phyloP scores from a whole-genome alignment of 2,888 invertebrate species.

The Leptopilina syphax region DNA sequence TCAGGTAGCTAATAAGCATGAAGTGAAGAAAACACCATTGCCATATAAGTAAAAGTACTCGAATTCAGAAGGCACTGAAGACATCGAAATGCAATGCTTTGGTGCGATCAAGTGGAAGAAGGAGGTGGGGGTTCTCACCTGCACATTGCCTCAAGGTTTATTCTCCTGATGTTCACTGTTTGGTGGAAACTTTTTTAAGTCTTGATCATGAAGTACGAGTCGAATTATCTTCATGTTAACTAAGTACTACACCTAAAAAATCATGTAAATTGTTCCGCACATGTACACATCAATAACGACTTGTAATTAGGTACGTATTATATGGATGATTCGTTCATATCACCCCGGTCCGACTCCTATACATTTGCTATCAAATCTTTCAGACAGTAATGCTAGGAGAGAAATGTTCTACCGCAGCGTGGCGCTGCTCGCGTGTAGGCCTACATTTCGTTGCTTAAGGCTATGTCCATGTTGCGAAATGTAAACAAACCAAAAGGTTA shows the following conservation, averaged over 20 bases:
- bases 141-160: constrained; percentile 29
- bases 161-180: constrained; percentile 22
- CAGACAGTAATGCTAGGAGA: too few species aligned
- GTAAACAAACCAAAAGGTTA: too few species aligned
- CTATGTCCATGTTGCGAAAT: too few species aligned
- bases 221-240: constrained; percentile 5
- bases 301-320: too few species aligned
- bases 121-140: constrained; percentile 17
- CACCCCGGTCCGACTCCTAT: too few species aligned
- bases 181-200: constrained; percentile 1
- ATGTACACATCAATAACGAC: too few species aligned
- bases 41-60: constrained; percentile 18
- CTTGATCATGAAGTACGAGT: background rate
- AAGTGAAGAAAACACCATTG: background rate
- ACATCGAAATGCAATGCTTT: constrained; percentile 20
- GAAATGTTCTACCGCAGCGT: too few species aligned
- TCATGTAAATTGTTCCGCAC: background rate
- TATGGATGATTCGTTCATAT: too few species aligned
- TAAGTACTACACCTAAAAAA: constrained; percentile 15
- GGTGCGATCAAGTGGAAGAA: background rate
- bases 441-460: too few species aligned
- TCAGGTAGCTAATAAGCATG: background rate
- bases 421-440: too few species aligned
- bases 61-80: background rate
- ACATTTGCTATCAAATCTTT: too few species aligned